These are phyloP conservation scores for Copsychus sechellarum DNA, from an alignment of 2,113 vertebrate genomes.

Conservation along the genomic window DNA sequence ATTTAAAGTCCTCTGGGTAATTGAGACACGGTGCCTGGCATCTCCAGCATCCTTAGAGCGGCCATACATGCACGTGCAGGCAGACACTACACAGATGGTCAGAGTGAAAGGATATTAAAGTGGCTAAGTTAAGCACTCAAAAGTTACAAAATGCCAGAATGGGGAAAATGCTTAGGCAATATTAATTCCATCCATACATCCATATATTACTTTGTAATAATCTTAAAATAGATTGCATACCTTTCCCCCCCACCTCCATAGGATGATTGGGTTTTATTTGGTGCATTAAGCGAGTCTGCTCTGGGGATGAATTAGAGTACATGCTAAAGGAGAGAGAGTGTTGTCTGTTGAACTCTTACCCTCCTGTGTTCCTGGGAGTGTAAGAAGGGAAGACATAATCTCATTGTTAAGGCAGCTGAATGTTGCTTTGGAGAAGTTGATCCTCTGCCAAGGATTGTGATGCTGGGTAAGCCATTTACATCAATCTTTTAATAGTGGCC, in stretches of 20 bases:
- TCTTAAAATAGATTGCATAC: not conserved
- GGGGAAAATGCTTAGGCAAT: conserved; percentile 7
- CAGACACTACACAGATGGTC: conserved; percentile 27
- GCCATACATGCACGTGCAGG: not conserved
- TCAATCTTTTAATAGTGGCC: conserved; percentile 48
- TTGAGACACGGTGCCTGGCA: not conserved
- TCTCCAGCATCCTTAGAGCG: not conserved
- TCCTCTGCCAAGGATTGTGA: conserved; percentile 50
- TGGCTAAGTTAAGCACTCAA: conserved; percentile 7
- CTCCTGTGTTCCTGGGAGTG: not conserved
- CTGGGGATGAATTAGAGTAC: not conserved
- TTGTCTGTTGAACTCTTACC: conserved; percentile 61
- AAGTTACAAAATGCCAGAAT: conserved; percentile 26
- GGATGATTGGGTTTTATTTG: not conserved
- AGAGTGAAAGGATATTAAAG: conserved; percentile 35
- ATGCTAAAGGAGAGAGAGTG: conserved; percentile 10
- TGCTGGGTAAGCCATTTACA: conserved; percentile 53
- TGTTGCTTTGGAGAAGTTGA: conserved; percentile 53
- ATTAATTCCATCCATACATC: conserved; percentile 16
- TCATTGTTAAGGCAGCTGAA: conserved; percentile 53
- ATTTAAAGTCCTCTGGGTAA: not conserved
- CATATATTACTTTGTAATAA: conserved; percentile 16
- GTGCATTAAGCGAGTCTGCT: not conserved
- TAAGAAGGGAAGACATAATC: conserved; percentile 54
- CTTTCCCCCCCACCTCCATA: not conserved